Evolutionary conservation across 2,888 invertebrate species (phyloP), one percentile per base, ranked within the genome.

Genomic region (Ptilodon capucinus): DNA sequence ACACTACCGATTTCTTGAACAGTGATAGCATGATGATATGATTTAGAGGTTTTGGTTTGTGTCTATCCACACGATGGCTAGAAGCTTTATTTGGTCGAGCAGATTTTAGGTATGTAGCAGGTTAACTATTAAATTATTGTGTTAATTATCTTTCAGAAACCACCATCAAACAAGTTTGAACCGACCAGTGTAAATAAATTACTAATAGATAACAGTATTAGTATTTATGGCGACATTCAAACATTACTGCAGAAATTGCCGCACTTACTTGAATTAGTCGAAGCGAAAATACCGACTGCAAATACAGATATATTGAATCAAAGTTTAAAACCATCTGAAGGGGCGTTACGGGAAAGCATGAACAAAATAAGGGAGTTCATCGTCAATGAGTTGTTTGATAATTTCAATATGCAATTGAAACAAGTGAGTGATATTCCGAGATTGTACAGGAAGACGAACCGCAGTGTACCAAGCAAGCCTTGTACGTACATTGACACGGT

Each of bases 341-440:
- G 65, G 9, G 45, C 58, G 7, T 64, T 90, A 44, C 57, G 71
- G 55, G 71, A 64, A 4, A 79, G 77, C 9, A 84, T 79, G 52
- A 58, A 61, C 4, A 84, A 79, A 66, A 77, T 90, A 38, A 80
- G 71, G 50, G 81, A 84, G 46, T 84, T 84, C 66, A 84, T 91
- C 61, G 85, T 89, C 2, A 81, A 76, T 46, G 90, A 89, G 68
- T 55, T 91, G 47, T 87, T 70, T 63, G 77, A 80, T 38, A 75
- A 80, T 60, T 83, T 94, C 69, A 88, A 93, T 42, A 79, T 90
- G 18, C 93, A 94, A 62, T 90, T 97, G 62, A 94, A 95, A 56
- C 95, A 95, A 92, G 97, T 99, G 4, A 96, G 94, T 64, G 98
- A 99, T 78, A 97, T 99, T 81, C 99, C 99, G 2, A 92, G 98